These are phyloP conservation scores for Hemicentrotus pulcherrimus DNA, from an alignment of 35 echinoderm and acorn worm genomes.

Conservation along the genomic window DNA sequence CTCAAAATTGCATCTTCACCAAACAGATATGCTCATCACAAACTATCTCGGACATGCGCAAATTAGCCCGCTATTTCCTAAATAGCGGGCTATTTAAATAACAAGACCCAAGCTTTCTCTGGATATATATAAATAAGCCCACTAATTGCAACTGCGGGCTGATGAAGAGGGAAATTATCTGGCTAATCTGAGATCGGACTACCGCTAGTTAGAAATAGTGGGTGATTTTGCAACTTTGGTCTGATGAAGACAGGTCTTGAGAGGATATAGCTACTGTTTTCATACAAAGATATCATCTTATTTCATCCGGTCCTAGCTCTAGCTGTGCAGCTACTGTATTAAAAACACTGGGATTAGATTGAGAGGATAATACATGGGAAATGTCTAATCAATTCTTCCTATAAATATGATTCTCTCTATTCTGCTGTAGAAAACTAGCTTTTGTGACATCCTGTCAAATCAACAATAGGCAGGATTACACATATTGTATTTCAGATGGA, in stretches of 20 bases:
- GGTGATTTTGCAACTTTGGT: too few species aligned
- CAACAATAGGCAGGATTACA: background rate
- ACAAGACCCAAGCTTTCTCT: too few species aligned
- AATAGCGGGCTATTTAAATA: too few species aligned
- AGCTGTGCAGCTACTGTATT: background rate
- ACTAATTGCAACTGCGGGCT: too few species aligned
- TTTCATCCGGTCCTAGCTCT: background rate
- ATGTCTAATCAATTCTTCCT: slow-evolving; percentile 12
- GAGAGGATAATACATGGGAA: background rate
- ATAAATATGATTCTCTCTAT: background rate
- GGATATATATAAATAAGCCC: too few species aligned
- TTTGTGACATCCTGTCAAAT: background rate
- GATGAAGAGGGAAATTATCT: too few species aligned
- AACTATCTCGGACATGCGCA: too few species aligned
- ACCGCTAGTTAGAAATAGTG: too few species aligned
- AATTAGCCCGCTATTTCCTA: too few species aligned
- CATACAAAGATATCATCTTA: background rate
- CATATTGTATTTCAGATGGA: background rate
- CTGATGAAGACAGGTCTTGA: background rate
- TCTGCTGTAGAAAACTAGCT: background rate
- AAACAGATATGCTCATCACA: too few species aligned
- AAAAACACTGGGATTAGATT: background rate
- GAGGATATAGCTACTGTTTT: background rate
- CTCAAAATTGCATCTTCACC: too few species aligned
- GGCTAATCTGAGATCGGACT: too few species aligned